Evolutionary conservation across 2,113 vertebrate species (phyloP), one percentile per base, ranked within the genome.

Genomic region (Lycaon pictus): DNA sequence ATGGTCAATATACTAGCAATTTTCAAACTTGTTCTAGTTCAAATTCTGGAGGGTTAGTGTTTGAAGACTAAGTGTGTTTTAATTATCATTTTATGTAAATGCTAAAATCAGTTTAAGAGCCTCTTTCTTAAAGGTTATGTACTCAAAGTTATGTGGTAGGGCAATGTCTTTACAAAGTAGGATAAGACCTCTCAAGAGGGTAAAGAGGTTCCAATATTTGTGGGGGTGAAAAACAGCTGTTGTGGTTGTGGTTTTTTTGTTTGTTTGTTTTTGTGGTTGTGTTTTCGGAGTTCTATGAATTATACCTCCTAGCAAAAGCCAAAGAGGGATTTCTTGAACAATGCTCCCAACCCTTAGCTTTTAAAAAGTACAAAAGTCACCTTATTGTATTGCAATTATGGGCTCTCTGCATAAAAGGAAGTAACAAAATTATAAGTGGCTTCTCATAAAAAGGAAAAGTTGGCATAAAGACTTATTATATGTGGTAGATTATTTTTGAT

Each of bases 381-480:
- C 37, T 62, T 4, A 11, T 91, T 89, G 27, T 88, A 35, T 81
- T 94, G 27, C 65, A 60, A 3, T 84, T 65, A 22, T 53, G 9
- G 67, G 77, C 22, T 69, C 43, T 62, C 16, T 27, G 9, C 83
- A 0, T 80, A 29, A 94, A 94, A 88, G n/a, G 25, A 94, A 92
- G 6, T 69, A 32, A 32, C 15, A 69, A 74, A 96, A 84, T 88
- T 80, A 43, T 71, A 88, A 80, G 23, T 74, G 48, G 3, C 32
- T 90, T 81, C 74, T 97, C 19, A 16, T 27, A 3, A 53, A 71
- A 96, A 67, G 55, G 67, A 80, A 92, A 89, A 88, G 32, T 62
- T 69, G 53, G 2, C 17, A 13, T 43, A 51, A 62, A 84, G 23
- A 29, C 88, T 74, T 76, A 72, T 90, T 87, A 51, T 11, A 43